Base-by-base conservation (phyloP, 2,797 vertebrate species). In the Synanceia verrucosa region DNA sequence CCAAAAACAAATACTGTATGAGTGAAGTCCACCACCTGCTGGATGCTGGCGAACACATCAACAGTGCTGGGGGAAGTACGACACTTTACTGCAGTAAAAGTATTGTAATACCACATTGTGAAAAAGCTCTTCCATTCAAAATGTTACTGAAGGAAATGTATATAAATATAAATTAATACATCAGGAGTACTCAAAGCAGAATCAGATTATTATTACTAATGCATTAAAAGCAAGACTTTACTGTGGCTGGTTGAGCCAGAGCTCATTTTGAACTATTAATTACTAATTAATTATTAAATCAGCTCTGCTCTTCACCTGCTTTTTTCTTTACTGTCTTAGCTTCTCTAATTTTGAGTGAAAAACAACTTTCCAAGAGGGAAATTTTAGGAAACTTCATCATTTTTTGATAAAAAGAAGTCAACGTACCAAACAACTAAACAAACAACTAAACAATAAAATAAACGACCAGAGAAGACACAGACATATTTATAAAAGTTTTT, bases 401-500 rank as follows among this genome's bases (percentile, higher is more conserved):
- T 31, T 31, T n/a, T n/a, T 10, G 18, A 5, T 29, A 2, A 28
- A 28, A 39, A 2, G 1, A 64, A 31, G 4, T 13, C 21, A 28
- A 8, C 7, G 21, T 6, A 9, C 31, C 24, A 16, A 4, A 66
- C 14, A 62, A 26, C 43, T 6, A 3, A 28, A 2, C 24, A 16
- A 4, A 66, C 14, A 62, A 26, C 43, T 6, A 3, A 28, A 2
- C 2, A 16, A 59, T 2, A 6, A 9, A 24, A 68, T 24, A 58
- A 83, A 78, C 4, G 53, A 72, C 3, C 41, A 61, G 59, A 73
- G 24, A 6, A 73, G 33, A 75, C 21, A 1, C 2, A 0, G 14
- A 7, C 2, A 0, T 74, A 75, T 83, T 92, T 90, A 92, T 89
- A 83, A 91, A 91, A 90, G 62, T 24, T 81, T 89, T 91, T 92